These are phyloP conservation scores for Ochlodes sylvanus DNA, from an alignment of 2,888 invertebrate species.

Conservation along the genomic window DNA sequence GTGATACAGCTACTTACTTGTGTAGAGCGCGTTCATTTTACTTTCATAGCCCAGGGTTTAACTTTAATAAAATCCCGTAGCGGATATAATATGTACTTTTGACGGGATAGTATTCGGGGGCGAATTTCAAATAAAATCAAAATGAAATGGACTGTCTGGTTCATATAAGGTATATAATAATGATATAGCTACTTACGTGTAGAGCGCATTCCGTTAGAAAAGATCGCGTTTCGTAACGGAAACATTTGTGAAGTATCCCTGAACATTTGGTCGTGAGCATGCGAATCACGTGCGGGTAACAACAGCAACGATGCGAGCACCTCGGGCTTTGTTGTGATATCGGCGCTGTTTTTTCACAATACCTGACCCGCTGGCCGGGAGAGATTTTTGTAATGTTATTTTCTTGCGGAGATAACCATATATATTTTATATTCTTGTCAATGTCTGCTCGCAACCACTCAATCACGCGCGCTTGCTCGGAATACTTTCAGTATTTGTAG, in stretches of 20 bases:
- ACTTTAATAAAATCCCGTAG: background rate
- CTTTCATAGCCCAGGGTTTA: background rate
- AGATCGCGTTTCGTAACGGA: conserved; percentile 78
- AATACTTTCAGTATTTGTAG: conserved; percentile 10
- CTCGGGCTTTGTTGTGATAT: conserved; percentile 82
- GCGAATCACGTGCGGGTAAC: conserved; percentile 77
- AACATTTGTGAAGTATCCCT: conserved; percentile 79
- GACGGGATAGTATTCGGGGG: background rate
- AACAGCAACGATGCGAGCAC: conserved; percentile 74
- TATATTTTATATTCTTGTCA: conserved; percentile 67
- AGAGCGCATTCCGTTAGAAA: conserved; percentile 72
- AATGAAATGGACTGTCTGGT: conserved; percentile 45
- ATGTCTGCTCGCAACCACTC: conserved; percentile 53
- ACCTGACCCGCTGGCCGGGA: conserved; percentile 71
- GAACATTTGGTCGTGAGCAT: conserved; percentile 68
- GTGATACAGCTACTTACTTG: too few species aligned
- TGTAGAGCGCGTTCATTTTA: background rate
- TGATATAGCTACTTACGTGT: conserved; percentile 75
- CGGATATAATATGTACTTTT: background rate
- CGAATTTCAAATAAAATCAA: conserved; percentile 41
- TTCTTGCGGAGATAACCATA: conserved; percentile 59
- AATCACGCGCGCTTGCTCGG: conserved; percentile 54
- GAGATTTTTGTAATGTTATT: conserved; percentile 72
- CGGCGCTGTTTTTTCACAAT: conserved; percentile 75
- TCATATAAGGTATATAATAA: conserved; percentile 56